Conservation (phyloP, 2,113 vertebrate species). For the Dipodomys ordii region DNA sequence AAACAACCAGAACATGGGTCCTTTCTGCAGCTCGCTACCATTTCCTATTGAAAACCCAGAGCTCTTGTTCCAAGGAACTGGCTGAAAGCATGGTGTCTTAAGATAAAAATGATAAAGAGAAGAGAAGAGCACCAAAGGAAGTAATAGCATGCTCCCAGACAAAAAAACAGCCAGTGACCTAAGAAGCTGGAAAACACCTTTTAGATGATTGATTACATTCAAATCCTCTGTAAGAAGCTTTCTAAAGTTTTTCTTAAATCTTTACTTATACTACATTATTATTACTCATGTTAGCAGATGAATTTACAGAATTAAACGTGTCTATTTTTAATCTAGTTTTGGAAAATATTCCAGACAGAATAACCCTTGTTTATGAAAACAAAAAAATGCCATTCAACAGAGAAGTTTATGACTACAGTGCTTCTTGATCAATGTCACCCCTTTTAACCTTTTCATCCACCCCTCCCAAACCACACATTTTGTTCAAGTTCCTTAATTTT, state of each 20-base stretch:
- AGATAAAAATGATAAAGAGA: not conserved
- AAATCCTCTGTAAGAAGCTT: not conserved
- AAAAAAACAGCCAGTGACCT: not conserved
- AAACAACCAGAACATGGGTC: not conserved
- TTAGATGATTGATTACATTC: not conserved
- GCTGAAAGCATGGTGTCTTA: not conserved
- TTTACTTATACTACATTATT: not conserved
- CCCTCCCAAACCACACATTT: no score
- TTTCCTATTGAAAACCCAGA: conserved; percentile 49
- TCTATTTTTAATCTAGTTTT: not conserved
- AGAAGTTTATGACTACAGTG: no score
- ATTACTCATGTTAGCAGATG: not conserved
- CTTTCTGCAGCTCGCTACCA: not conserved
- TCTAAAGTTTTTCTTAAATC: not conserved
- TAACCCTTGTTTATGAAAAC: no score
- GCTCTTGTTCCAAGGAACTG: conserved; percentile 5
- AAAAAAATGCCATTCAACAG: no score
- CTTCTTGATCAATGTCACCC: no score
- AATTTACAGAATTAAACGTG: not conserved
- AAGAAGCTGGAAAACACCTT: not conserved
- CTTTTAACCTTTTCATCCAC: no score
- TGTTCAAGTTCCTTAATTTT: no score
- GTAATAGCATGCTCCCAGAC: not conserved
- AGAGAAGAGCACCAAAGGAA: not conserved
- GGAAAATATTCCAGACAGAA: no score